phyloP scores from a whole-genome alignment of 2,797 vertebrate genomes.

The Microtus obscurus region DNA sequence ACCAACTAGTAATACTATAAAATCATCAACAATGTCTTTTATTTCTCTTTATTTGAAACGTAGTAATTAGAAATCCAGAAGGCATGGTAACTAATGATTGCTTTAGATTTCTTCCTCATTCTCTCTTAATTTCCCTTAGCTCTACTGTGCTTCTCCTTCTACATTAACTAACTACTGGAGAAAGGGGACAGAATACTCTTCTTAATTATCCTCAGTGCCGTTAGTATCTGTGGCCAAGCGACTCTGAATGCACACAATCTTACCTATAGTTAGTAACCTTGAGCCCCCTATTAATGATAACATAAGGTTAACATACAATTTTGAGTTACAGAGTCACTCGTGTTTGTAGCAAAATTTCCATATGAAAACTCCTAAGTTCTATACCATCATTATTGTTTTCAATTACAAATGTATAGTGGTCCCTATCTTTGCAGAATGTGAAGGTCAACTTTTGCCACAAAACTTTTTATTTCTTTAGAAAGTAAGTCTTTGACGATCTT shows the following conservation, averaged over 20 bases:
- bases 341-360: neutral
- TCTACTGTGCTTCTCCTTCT: neutral
- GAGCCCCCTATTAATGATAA: neutral
- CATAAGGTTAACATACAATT: neutral
- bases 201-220: conserved; percentile 12
- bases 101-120: conserved; percentile 52
- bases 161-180: neutral
- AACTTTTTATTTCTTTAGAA: conserved; percentile 49
- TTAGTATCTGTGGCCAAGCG: neutral
- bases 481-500: conserved; percentile 14
- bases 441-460: neutral
- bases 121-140: conserved; percentile 30
- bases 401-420: neutral
- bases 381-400: neutral
- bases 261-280: neutral
- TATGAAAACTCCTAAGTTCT: conserved; percentile 30
- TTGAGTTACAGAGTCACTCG: neutral
- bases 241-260: neutral
- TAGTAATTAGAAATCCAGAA: conserved; percentile 45
- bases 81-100: conserved; percentile 25
- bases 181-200: neutral
- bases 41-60: conserved; percentile 55
- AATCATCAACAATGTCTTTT: conserved; percentile 70
- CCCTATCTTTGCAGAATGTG: conserved; percentile 19
- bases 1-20: conserved; percentile 77